Evolutionary conservation across 2,113 vertebrate genomes (phyloP).

Genomic region (Hyaena hyaena): DNA sequence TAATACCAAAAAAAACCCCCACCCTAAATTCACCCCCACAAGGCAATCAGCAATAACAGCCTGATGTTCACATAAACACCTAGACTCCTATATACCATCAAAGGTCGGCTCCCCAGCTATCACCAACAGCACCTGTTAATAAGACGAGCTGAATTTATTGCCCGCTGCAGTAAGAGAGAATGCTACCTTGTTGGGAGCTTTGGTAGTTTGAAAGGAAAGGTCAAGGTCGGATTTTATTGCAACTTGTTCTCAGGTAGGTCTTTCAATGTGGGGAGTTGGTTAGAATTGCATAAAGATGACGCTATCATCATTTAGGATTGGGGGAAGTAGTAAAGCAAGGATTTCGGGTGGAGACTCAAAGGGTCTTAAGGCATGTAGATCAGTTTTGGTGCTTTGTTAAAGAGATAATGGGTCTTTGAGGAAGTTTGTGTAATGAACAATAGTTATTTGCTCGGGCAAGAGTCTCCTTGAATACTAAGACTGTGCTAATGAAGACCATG

Average conservation of each 20-base stretch:
- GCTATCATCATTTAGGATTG: neutral
- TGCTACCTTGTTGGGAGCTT: neutral
- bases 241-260: neutral
- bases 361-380: neutral
- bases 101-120: neutral
- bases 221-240: neutral
- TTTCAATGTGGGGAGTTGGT: neutral
- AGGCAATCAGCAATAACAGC: neutral
- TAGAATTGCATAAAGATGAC: neutral
- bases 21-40: neutral
- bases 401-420: neutral
- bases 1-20: neutral
- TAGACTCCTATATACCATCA: accelerated
- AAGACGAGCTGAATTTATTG: neutral
- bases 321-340: neutral
- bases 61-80: neutral
- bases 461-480: neutral
- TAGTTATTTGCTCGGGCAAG: neutral
- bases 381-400: neutral
- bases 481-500: neutral
- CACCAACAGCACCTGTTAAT: too few relatives aligned
- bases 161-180: neutral
- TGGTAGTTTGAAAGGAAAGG: neutral
- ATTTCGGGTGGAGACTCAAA: neutral
- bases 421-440: neutral